Base-by-base conservation (phyloP, 2,113 vertebrate species). In the Hemiprocne comata region DNA sequence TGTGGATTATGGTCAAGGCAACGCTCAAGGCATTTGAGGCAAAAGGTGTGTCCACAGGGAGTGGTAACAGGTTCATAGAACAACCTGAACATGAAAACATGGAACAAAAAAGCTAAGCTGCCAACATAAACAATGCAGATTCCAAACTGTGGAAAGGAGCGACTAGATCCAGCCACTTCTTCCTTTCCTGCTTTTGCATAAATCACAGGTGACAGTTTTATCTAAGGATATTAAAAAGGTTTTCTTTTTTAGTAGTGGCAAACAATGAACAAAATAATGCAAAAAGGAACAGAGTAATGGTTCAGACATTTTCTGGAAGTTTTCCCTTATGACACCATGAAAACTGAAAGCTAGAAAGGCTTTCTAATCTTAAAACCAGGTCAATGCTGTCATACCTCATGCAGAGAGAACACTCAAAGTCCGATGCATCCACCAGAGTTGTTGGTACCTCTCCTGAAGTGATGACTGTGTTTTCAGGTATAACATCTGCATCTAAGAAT, bases 41-140 rank as follows among this genome's bases (percentile, higher is more conserved):
- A 99, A 98, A 99, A 99, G 11, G 98, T 99, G 95, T 99, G 99
- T 94, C 99, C 99, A 83, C 99, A 99, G 69, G 98, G 99, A 11
- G 98, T 99, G 70, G 99, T 97, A 70, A 99, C 98, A 17, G 99
- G 99, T 92, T 99, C 99, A 18, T 99, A 99, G 96, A 99, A 99
- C 93, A 99, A 98, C 94, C 99, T 99, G 94, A 46, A 96, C 28
- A 79, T 13, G 5, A 64, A 84, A 81, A 80, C 72, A 89, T 3
- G 7, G 72, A 72, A 86, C 53, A 97, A 50, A 92, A 85, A 78
- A 69, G 8, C 57, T 95, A 79, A 93, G 87, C 48, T 79, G 80
- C 57, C 55, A 93, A 85, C 25, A 85, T 17, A 94, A 87, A 42
- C 58, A 85, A 64, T 16, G 11, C 6, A 83, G 36, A 60, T 75